Evolutionary conservation across 23 tunicate species (phyloP).

Genomic region (Trididemnum miniatum): DNA sequence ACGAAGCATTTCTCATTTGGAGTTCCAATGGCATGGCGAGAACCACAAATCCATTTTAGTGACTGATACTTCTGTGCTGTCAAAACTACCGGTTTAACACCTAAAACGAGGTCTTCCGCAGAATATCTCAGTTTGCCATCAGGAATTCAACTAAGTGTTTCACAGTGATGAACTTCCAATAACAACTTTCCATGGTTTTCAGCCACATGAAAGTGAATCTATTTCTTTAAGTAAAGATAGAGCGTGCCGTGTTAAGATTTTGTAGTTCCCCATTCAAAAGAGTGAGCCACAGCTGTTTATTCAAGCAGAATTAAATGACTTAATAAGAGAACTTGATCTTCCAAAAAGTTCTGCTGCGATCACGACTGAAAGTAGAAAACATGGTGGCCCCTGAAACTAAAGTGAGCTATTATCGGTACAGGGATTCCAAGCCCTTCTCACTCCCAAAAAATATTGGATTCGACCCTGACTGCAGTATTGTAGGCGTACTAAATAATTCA

Average conservation of each 20-base stretch:
- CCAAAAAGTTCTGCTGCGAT: neutral
- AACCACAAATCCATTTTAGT: too few relatives aligned
- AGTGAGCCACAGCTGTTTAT: neutral
- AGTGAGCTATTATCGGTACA: neutral
- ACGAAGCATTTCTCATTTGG: too few relatives aligned
- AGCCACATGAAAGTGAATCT: neutral
- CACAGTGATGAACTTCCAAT: neutral
- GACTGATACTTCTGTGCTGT: neutral
- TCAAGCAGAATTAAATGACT: neutral
- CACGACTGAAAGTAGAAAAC: neutral
- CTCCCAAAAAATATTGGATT: too few relatives aligned
- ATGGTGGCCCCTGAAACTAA: neutral
- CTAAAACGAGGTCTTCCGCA: neutral
- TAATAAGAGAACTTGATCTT: neutral
- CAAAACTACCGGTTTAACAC: neutral
- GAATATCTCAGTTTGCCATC: neutral
- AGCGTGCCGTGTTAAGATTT: neutral
- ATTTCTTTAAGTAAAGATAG: neutral
- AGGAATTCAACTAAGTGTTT: neutral
- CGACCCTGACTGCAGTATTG: too few relatives aligned
- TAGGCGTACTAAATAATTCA: too few relatives aligned
- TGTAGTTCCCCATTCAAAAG: neutral
- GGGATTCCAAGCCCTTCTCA: too few relatives aligned
- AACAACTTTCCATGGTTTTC: neutral
- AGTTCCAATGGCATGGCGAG: too few relatives aligned